These are phyloP conservation scores for Cephus nigrinus DNA, from an alignment of 2,888 invertebrate species.

Conservation along the genomic window DNA sequence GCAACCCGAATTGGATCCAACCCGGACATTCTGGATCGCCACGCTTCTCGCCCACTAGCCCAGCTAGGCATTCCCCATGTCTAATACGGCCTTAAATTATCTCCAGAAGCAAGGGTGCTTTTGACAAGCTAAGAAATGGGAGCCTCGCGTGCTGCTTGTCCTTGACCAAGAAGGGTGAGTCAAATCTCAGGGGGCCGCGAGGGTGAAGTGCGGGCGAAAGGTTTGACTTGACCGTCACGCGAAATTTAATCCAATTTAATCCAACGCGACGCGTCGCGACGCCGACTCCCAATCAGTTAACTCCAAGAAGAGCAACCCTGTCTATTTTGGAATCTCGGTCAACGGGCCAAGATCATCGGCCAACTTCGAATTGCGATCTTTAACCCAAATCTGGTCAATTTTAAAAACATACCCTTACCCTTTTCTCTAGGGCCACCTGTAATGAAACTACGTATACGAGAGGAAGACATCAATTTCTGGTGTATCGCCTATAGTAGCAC, in stretches of 20 bases:
- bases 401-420: neutral
- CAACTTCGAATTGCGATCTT: slow-evolving; percentile 14
- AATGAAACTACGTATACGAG: neutral
- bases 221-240: slow-evolving; percentile 33
- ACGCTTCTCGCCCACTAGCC: neutral
- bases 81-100: neutral
- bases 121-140: slow-evolving; percentile 21
- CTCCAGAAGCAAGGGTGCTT: neutral
- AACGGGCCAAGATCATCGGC: slow-evolving; percentile 30
- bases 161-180: slow-evolving; percentile 16
- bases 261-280: neutral
- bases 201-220: neutral
- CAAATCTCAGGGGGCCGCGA: neutral
- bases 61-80: neutral
- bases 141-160: slow-evolving; percentile 41
- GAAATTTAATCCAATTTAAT: slow-evolving; percentile 24
- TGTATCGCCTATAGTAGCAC: no score
- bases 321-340: slow-evolving; percentile 35
- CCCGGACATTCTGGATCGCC: neutral
- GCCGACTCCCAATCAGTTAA: neutral
- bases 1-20: neutral
- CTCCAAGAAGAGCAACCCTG: slow-evolving; percentile 17
- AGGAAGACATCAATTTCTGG: neutral
- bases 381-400: slow-evolving; percentile 15
- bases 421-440: neutral